Base-by-base conservation (phyloP, 2,888 invertebrate species). In the Spilosoma lubricipeda region DNA sequence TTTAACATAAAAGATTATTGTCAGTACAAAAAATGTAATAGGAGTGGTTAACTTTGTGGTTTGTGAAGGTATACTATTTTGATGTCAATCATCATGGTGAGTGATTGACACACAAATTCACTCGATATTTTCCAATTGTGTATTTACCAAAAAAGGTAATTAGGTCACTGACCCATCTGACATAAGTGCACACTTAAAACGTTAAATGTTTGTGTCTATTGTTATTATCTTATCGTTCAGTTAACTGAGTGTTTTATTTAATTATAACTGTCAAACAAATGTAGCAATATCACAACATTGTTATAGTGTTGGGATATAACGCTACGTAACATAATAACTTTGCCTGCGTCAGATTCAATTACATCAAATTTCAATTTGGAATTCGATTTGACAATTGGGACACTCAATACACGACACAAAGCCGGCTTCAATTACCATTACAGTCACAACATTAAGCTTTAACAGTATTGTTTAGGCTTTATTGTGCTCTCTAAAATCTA, bases 81-180 rank as follows among this genome's bases (percentile, higher is more conserved):
- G 72, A 63, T 80, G 82, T 82, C 82, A 82, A 84, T 77, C 77
- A 77, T 71, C 65, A 70, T n/a, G 39, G 8, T 59, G 69, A 52
- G 30, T 77, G 84, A 82, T 82, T 84, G 85, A 76, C 84, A 74
- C 72, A 74, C 73, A 70, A 78, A 52, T 68, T 52, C 71, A 63
- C 30, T 39, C 27, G 52, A 70, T 33, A 63, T 67, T 68, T 70
- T 71, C 63, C 75, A 59, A 67, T 71, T 65, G 74, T 75, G 76
- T 77, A 75, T 73, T 76, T 56, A 72, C 71, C 77, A 80, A 85
- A 81, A 78, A 76, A 83, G 77, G 81, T 83, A 84, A 80, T 70
- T 74, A 39, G 82, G 79, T 67, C 85, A 85, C 73, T 77, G 80
- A 85, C 78, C 83, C 75, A 83, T 76, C 80, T 75, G 75, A 85